phyloP scores from a whole-genome alignment of 2,113 vertebrate species.

The Cinclus mexicanus region DNA sequence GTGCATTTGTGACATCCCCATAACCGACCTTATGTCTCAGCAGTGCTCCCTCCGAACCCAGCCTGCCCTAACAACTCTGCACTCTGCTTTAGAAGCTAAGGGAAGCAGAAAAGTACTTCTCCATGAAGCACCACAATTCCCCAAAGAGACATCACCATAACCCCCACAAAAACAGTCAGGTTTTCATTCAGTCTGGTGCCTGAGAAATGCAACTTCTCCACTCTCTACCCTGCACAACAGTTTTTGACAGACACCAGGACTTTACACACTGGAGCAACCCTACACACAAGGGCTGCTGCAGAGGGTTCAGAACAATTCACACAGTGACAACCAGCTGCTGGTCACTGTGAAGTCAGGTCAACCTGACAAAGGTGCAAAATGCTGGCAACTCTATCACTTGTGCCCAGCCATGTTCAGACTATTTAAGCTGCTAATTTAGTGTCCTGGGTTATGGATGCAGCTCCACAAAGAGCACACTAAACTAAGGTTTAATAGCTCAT shows the following conservation, averaged over 20 bases:
- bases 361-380: not conserved
- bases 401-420: not conserved
- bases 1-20: not conserved
- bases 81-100: not conserved
- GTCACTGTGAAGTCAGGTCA: not conserved
- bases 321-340: not conserved
- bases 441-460: not conserved
- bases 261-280: accelerated
- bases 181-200: not conserved
- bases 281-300: not conserved
- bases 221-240: not conserved
- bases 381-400: not conserved
- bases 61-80: not conserved
- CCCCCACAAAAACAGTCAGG: not conserved
- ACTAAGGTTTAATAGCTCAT: not conserved
- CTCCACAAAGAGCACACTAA: not conserved
- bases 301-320: not conserved
- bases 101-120: not conserved
- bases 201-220: not conserved
- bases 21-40: not conserved
- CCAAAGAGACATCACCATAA: not conserved
- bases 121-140: not conserved
- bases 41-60: not conserved
- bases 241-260: not conserved
- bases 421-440: not conserved